Evolutionary conservation across 2,113 vertebrate genomes (phyloP).

Genomic region (Myodes glareolus): DNA sequence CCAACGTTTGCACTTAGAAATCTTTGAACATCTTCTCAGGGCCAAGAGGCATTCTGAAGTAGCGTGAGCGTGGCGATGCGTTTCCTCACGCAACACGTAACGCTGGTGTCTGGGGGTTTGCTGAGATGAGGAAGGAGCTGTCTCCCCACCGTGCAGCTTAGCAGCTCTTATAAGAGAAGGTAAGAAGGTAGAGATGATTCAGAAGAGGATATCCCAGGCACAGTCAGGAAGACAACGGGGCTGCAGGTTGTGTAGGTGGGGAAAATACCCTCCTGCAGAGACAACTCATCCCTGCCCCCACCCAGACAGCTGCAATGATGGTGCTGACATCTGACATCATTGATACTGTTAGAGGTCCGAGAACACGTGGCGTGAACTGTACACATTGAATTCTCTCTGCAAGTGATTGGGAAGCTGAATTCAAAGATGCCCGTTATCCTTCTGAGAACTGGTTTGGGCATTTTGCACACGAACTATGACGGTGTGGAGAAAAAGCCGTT

Average conservation of each 20-base stretch:
- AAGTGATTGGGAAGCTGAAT: slow-evolving; percentile 5
- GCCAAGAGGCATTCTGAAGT: not conserved
- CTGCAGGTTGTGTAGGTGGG: not conserved
- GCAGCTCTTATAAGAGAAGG: not conserved
- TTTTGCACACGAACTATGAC: not conserved
- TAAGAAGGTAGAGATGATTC: not conserved
- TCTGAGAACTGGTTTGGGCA: not conserved
- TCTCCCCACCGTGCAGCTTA: not conserved
- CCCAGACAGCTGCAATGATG: not conserved
- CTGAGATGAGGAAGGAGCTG: not conserved
- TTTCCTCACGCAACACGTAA: not conserved
- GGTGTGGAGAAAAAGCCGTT: not conserved
- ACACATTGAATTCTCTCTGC: not conserved
- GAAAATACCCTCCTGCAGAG: not conserved
- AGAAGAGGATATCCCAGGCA: not conserved
- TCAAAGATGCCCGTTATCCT: not conserved
- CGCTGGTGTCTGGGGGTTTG: not conserved
- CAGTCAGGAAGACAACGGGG: too few species aligned
- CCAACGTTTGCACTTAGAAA: slow-evolving; percentile 36
- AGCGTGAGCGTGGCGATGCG: rapidly evolving
- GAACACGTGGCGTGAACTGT: not conserved
- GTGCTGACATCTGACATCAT: not conserved
- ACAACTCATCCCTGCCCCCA: not conserved
- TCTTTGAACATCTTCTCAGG: not conserved
- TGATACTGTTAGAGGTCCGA: not conserved